Evolutionary conservation across 2,113 vertebrate genomes (phyloP), one percentile per base, ranked within the genome.

Genomic region (Spea multiplicata): DNA sequence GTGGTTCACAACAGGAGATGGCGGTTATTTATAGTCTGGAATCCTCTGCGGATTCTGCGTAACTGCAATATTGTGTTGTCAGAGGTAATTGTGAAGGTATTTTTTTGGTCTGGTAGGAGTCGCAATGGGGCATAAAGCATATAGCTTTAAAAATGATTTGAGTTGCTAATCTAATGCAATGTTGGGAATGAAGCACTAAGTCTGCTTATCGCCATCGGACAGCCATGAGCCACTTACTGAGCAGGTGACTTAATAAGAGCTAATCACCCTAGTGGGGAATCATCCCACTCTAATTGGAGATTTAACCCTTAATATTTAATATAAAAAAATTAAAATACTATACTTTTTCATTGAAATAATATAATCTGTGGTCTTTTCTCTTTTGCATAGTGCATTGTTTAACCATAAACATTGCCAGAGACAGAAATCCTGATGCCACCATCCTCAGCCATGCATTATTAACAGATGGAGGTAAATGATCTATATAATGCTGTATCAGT

Each of bases 1-100:
- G 77, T n/a, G 13, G 17, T 73, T 78, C 69, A 66, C 61, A 65
- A 65, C 57, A 50, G 76, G 47, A 72, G 50, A 57, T 49, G 7
- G 13, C 7, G 17, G 8, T 59, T 80, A 80, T 80, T 73, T 73
- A 61, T 73, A 73, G 71, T 6, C 6, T 65, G 5, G 55, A 14
- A 55, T 17, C 62, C 57, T 57, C 55, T 61, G n/a, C n/a, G 49
- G 57, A 79, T 73, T 49, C 44, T 6, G 47, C 12, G 4, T 44
- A 44, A 5, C 59, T 64, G 57, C 12, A 30, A 14, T 1, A 65
- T 64, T 64, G 46, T 61, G 57, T 47, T 30, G 45, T 44, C 48
- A 46, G 49, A 46, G 44, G 53, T 12, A 6, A 5, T 8, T 14
- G 61, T 6, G 44, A 65, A 64, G n/a, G 9, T 64, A 16, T 13